phyloP scores from a whole-genome alignment of 2,888 invertebrate genomes.

The Omphaloscelis lunosa region DNA sequence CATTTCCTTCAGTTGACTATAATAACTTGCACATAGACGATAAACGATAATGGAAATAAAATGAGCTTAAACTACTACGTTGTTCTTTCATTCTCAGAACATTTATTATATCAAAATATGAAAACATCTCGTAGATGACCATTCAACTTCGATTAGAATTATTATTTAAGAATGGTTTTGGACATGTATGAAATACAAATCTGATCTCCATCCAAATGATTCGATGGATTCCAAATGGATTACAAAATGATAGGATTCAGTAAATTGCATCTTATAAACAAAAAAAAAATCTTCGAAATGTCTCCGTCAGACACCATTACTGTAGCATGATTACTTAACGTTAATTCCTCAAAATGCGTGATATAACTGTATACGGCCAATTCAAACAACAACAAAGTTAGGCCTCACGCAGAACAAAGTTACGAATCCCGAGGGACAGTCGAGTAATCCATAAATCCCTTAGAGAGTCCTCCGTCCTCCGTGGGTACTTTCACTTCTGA shows the following conservation, averaged over 20 bases:
- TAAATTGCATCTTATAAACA: neutral
- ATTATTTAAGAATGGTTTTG: neutral
- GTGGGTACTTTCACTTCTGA: slow-evolving; percentile 71
- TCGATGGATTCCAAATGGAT: too few species aligned
- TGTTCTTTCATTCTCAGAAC: slow-evolving; percentile 9
- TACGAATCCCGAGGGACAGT: slow-evolving; percentile 81
- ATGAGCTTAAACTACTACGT: slow-evolving; percentile 37
- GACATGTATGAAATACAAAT: too few species aligned
- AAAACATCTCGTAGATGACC: neutral
- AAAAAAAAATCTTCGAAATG: neutral
- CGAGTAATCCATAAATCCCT: slow-evolving; percentile 84
- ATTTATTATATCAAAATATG: slow-evolving; percentile 7
- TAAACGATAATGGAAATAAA: slow-evolving; percentile 61
- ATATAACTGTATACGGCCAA: slow-evolving; percentile 64
- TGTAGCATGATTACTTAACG: slow-evolving; percentile 47
- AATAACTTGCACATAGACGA: slow-evolving; percentile 50
- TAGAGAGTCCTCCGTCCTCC: slow-evolving; percentile 69
- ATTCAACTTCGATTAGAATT: neutral
- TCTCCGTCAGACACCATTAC: slow-evolving; percentile 13
- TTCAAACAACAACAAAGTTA: slow-evolving; percentile 78
- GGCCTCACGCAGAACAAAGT: slow-evolving; percentile 75
- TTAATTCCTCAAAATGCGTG: slow-evolving; percentile 57
- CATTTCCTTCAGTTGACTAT: slow-evolving; percentile 47
- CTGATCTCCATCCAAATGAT: too few species aligned
- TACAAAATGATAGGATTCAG: neutral